Evolutionary conservation across 1,140 invertebrate species (phyloP), one percentile per base, ranked within the genome.

Genomic region (Notospermus geniculatus): DNA sequence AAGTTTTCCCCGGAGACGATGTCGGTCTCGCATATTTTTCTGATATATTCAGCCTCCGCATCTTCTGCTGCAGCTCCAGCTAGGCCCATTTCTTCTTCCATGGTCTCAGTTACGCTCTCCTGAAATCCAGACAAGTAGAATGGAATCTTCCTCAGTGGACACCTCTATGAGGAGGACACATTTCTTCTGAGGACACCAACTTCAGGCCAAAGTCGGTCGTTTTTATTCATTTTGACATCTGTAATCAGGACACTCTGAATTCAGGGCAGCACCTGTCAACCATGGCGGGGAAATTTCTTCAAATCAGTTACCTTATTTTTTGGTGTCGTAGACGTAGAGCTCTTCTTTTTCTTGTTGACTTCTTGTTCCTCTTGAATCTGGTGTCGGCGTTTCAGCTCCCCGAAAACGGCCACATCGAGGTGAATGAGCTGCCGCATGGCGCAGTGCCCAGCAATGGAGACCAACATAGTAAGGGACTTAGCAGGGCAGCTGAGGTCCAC

Each of bases 1-100:
- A 88, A 71, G 5, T 85, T 84, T 52, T 83, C 80, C 2, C 84
- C 75, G 62, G 84, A 85, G 0, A 94, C 82, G 50, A 92, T 81
- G 66, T 93, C 87, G 17, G 86, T 84, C 80, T 95, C 93, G 72
- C 91, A 88, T 57, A 90, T 85, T 52, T 83, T 83, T 43, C 88
- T 84, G 55, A 96, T 90, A 68, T 88, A 88, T 75, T 94, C 92
- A 25, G 90, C 88, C 69, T 95, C 91, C 4, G 86, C 87, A 79
- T 96, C 93, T 75, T 93, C 91, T 1, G 90, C 90, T 19, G 89
- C 88, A 13, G 90, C 92, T 15, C 91, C 91, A 65, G 89, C 88
- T 30, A 93, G 72, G 19, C 81, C 83, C 32, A 86, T 83, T 59
- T 87, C 85, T 70, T 92, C 90, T 54, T 84, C 82, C 11, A 73